Evolutionary conservation across 2,797 vertebrate species (phyloP), one percentile per base, ranked within the genome.

Genomic region (Clarias platycephalus): DNA sequence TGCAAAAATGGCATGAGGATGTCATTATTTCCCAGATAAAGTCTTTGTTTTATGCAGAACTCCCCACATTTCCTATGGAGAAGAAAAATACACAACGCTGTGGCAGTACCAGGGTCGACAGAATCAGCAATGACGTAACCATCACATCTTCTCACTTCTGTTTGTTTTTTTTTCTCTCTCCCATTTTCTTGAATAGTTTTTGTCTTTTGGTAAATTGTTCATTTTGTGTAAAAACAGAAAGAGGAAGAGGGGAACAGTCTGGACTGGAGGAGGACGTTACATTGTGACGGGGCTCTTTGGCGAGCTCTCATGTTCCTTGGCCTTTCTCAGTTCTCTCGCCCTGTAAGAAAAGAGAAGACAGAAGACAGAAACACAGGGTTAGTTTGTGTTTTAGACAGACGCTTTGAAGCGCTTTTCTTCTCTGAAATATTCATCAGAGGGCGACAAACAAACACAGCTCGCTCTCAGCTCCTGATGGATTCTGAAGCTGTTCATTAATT

Each of bases 241-340:
- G 84, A 82, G 70, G 84, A 40, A 53, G 84, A 82, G 84, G 66
- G 84, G 81, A 95, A 95, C 93, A 94, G 94, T 96, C 94, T 92
- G 94, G 94, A 94, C 94, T 92, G 94, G 94, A 94, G 94, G 95
- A 94, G 95, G 94, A 94, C 95, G 96, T 98, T 97, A 98, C 97
- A 98, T 96, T 96, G 96, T 97, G 95, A 98, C 94, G 94, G 96
- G 96, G 95, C 95, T 96, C 95, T 96, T 95, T 95, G 96, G 94
- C 91, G 92, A 92, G 90, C 94, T 96, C 96, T 99, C 98, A 99
- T 95, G 98, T 98, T 96, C 98, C 97, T 96, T 99, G 98, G 96
- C 97, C 98, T 95, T 99, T 98, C 95, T 99, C 98, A 98, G 98
- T 96, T 99, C 97, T 98, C 96, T 99, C 97, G 93, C 98, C 97